Evolutionary conservation across 2,797 vertebrate genomes (phyloP), one percentile per base, ranked within the genome.

Genomic region (Danio tinwini): DNA sequence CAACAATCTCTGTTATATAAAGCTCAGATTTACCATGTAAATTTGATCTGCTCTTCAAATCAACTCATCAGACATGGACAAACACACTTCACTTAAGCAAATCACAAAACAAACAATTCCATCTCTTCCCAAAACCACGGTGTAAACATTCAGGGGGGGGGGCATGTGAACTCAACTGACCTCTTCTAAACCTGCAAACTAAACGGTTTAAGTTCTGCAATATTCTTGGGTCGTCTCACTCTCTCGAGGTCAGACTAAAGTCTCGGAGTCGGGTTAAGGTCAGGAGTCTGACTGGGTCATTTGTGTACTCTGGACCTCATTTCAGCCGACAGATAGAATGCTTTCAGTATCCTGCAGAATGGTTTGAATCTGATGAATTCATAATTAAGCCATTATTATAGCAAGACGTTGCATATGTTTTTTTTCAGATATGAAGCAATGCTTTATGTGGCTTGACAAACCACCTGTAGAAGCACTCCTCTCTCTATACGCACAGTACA

Each of bases 341-440:
- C 17, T 17, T 42, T 44, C 39, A 16, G 50, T 72, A 17, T 72
- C 52, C 69, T 53, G 21, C 10, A 56, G 71, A 56, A 71, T 56
- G 47, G 5, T 16, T 14, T 52, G 29, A 52, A 52, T 44, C 53
- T 21, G 17, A 56, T 4, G 44, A 56, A 56, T 7, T 6, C 16
- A 0, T n/a, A 19, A 21, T 44, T 11, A 0, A 40, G 19, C 40
- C 6, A 39, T 53, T 16, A 13, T 7, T 21, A 53, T 29, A 40
- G 68, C 29, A 70, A 53, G 45, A 45, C 12, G 21, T n/a, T 37
- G 19, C 14, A 11, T 9, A 6, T 13, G 68, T n/a, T 14, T 14
- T 72, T 16, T 8, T 72, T 55, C 2, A 19, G 39, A 56, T 0
- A 2, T 56, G 6, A n/a, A 13, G 7, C 7, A 1, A 56, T 21